Evolutionary conservation across 2,888 invertebrate genomes (phyloP).

Genomic region (Opisthograptis luteolata): DNA sequence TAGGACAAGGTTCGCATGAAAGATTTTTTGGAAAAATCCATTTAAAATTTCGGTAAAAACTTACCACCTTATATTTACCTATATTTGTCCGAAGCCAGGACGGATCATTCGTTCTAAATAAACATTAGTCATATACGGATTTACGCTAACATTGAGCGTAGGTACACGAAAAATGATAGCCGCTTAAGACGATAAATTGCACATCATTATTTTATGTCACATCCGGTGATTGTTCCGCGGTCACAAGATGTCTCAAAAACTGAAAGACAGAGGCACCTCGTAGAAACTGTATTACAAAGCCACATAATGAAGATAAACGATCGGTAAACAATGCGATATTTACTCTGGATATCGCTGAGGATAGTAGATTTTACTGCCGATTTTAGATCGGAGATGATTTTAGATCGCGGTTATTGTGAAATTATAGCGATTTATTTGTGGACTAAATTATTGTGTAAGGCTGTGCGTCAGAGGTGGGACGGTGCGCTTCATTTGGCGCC

Average conservation of each 20-base stretch:
- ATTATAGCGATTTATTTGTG: conserved; percentile 21
- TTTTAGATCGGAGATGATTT: conserved; percentile 1
- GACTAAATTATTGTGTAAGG: conserved; percentile 25
- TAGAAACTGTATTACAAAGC: conserved; percentile 28
- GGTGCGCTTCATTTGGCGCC: conserved; percentile 26
- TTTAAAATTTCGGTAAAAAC: too few relatives aligned
- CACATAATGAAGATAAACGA: conserved; percentile 33
- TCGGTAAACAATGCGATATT: conserved; percentile 1
- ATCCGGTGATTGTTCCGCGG: conserved; percentile 47
- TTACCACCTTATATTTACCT: too few relatives aligned
- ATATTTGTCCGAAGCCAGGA: too few relatives aligned
- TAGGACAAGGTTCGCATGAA: too few relatives aligned
- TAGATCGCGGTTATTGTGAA: conserved; percentile 8
- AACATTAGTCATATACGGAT: not conserved
- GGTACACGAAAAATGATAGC: conserved; percentile 31
- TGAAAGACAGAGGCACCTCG: conserved; percentile 28
- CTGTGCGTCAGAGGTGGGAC: conserved; percentile 32
- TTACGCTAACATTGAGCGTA: conserved; percentile 15
- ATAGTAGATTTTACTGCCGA: conserved; percentile 5
- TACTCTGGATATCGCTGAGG: not conserved
- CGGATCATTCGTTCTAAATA: too few relatives aligned
- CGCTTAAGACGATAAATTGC: conserved; percentile 42
- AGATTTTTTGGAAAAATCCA: too few relatives aligned
- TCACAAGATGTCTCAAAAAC: conserved; percentile 46
- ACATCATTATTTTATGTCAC: conserved; percentile 50